A percentile compares a stretch with the other conserved stretches of the same genome.
phyloP scores from a whole-genome alignment of 2,113 vertebrate genomes.

The Dicaeum eximium region DNA sequence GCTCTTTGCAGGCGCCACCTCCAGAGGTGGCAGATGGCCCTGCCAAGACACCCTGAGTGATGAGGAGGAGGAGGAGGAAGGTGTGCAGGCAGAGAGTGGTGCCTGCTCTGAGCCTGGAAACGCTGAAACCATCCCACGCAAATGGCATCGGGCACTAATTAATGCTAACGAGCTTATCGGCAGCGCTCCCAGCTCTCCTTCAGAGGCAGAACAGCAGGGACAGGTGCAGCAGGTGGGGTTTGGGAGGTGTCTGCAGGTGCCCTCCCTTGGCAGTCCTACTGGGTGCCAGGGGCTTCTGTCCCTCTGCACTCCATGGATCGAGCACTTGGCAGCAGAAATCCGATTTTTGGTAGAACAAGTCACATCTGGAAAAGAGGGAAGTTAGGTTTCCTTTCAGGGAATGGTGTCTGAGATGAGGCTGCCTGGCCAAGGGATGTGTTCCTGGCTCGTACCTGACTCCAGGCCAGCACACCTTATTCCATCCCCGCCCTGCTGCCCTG shows the following conservation, averaged over 20 bases:
- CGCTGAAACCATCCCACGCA: background rate
- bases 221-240: too few relatives aligned
- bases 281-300: rapidly evolving
- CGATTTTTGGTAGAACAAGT: background rate
- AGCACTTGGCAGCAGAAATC: background rate
- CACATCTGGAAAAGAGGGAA: background rate
- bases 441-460: background rate
- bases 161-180: background rate
- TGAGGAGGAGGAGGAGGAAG: background rate
- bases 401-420: background rate
- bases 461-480: background rate
- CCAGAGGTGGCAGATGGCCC: background rate
- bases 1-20: background rate
- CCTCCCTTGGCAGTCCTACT: background rate
- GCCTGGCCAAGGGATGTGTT: background rate
- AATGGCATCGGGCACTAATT: background rate
- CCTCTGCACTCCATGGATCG: rapidly evolving
- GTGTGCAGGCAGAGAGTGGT: background rate
- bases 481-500: background rate
- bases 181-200: background rate
- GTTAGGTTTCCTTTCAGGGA: background rate
- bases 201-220: background rate
- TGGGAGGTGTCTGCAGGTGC: rapidly evolving
- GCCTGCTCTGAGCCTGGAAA: background rate
- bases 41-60: background rate